Conservation (phyloP, 2,113 vertebrate species). For the Plecturocebus donacophilus region DNA sequence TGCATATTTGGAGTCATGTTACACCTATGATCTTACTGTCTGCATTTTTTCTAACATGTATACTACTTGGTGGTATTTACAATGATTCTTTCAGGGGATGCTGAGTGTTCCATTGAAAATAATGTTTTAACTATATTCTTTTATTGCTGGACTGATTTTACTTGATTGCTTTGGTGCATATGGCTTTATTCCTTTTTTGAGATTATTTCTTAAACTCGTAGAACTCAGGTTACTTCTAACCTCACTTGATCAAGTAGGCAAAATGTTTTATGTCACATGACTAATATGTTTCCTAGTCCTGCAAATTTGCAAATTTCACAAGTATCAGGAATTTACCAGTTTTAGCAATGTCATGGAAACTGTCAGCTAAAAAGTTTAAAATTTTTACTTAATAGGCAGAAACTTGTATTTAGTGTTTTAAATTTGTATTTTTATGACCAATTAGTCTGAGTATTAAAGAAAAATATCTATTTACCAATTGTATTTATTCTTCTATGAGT, state of each 20-base stretch:
- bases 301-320: background rate
- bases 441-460: background rate
- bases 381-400: background rate
- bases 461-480: background rate
- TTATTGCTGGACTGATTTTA: background rate
- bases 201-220: slow-evolving; percentile 24
- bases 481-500: background rate
- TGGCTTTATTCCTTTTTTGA: background rate
- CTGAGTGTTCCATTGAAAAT: background rate
- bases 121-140: background rate
- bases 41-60: background rate
- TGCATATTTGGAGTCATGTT: background rate
- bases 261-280: background rate
- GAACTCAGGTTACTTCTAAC: background rate
- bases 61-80: background rate
- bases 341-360: background rate
- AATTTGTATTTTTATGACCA: background rate
- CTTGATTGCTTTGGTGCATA: background rate
- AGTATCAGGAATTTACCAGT: background rate
- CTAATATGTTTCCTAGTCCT: background rate
- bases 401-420: background rate
- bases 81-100: background rate
- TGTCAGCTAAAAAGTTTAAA: background rate
- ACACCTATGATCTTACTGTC: background rate
- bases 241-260: background rate